These are phyloP conservation scores for Meloidogyne hapla DNA, from an alignment of 1,140 invertebrate species.

Conservation along the genomic window DNA sequence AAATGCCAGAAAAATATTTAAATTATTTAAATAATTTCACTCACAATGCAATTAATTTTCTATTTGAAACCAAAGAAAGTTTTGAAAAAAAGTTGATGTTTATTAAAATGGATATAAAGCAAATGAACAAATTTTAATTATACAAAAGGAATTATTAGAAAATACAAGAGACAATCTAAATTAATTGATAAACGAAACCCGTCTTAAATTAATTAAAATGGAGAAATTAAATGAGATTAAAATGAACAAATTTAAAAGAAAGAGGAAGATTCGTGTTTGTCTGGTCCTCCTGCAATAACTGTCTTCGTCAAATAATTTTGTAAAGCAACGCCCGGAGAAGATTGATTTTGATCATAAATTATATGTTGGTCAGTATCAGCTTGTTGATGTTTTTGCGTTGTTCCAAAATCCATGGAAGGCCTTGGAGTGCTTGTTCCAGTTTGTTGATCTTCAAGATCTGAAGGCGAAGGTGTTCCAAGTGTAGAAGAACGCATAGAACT, in stretches of 20 bases:
- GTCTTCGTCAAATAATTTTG: not conserved
- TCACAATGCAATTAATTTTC: no score
- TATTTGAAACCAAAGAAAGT: no score
- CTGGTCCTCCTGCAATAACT: not conserved
- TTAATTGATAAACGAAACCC: no score
- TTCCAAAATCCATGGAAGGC: not conserved
- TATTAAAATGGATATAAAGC: no score
- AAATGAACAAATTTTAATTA: no score
- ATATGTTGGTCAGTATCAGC: not conserved
- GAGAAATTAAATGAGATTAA: not conserved
- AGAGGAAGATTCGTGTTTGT: not conserved
- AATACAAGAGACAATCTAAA: no score
- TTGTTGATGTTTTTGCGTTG: not conserved
- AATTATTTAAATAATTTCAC: no score
- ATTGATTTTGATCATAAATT: not conserved
- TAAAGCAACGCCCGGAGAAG: not conserved
- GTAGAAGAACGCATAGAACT: not conserved
- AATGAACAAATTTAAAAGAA: not conserved
- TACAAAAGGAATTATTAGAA: no score
- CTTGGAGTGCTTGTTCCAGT: not conserved
- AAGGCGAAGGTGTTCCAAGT: not conserved
- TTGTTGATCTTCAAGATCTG: not conserved
- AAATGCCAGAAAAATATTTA: no score
- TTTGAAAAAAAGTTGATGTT: no score
- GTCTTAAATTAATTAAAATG: no score